A percentile compares a stretch with the other conserved stretches of the same genome.
These are phyloP conservation scores for Siniperca scherzeri DNA, from an alignment of 2,797 vertebrate species.

Conservation along the genomic window DNA sequence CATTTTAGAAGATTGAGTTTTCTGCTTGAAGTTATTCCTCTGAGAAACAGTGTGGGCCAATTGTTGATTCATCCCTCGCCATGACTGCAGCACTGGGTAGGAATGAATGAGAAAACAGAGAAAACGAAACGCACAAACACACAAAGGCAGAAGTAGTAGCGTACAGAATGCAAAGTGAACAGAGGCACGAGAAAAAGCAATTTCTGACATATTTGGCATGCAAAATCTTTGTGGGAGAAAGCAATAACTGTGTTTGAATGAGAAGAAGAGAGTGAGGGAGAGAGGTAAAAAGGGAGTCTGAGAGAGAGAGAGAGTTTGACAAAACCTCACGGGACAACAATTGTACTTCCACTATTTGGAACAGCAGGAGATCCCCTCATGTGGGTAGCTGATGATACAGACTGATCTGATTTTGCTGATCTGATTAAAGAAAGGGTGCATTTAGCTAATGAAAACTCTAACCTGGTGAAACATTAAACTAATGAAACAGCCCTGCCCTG, in stretches of 20 bases:
- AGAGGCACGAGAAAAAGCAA: slow-evolving; percentile 20
- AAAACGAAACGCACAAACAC: slow-evolving; percentile 40
- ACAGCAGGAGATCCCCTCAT: slow-evolving; percentile 6
- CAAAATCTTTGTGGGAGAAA: slow-evolving; percentile 19
- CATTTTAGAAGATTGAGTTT: slow-evolving; percentile 54
- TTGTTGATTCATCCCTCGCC: slow-evolving; percentile 61
- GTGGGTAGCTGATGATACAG: slow-evolving; percentile 32
- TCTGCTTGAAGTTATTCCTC: slow-evolving; percentile 46
- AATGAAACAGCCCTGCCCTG: slow-evolving; percentile 64
- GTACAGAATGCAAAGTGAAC: slow-evolving; percentile 60
- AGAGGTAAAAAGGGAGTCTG: background rate
- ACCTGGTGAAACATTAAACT: slow-evolving; percentile 64
- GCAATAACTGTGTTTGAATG: slow-evolving; percentile 27
- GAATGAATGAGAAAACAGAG: slow-evolving; percentile 53
- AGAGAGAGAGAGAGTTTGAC: background rate
- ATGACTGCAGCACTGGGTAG: slow-evolving; percentile 43
- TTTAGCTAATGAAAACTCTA: slow-evolving; percentile 71
- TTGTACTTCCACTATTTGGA: background rate
- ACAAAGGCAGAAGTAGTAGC: slow-evolving; percentile 35
- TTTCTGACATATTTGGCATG: slow-evolving; percentile 51
- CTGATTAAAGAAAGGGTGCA: slow-evolving; percentile 64
- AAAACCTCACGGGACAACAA: slow-evolving; percentile 33
- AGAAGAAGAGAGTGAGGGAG: background rate
- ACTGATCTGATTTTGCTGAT: slow-evolving; percentile 63
- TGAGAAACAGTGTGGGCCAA: slow-evolving; percentile 54